Evolutionary conservation across 2,797 vertebrate species (phyloP).

Genomic region (Lutjanus argentimaculatus): DNA sequence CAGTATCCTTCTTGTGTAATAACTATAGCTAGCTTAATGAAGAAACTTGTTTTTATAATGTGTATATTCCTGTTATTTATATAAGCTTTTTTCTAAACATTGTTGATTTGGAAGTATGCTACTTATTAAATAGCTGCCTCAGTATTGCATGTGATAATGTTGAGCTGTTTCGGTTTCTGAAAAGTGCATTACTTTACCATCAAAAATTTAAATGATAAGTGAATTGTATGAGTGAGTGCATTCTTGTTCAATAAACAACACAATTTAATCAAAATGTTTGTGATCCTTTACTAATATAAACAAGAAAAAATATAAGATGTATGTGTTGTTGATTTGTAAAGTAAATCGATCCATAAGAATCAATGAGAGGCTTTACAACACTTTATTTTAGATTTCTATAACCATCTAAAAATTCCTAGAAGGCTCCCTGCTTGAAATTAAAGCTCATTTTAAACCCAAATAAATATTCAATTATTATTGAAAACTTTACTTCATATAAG

Average conservation of each 20-base stretch:
- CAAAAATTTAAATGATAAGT: constrained; percentile 5
- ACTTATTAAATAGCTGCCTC: constrained; percentile 29
- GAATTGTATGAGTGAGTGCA: constrained; percentile 35
- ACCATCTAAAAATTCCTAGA: not conserved
- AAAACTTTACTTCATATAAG: not conserved
- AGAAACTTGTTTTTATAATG: constrained; percentile 44
- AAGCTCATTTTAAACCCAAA: not conserved
- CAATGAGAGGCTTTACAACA: not conserved
- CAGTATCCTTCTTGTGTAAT: constrained; percentile 23
- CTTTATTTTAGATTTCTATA: not conserved
- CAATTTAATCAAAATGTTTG: constrained; percentile 9
- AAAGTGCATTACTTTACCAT: constrained; percentile 31
- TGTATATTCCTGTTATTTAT: constrained; percentile 81
- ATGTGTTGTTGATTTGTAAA: constrained; percentile 2
- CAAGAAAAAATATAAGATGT: not conserved
- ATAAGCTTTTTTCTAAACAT: constrained; percentile 43
- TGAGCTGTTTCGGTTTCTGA: constrained; percentile 27
- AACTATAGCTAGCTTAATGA: constrained; percentile 9
- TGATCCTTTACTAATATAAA: constrained; percentile 13
- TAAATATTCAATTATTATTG: not conserved
- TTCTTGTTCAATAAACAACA: constrained; percentile 65
- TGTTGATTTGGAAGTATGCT: constrained; percentile 45
- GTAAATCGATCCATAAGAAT: not conserved
- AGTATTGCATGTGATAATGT: constrained; percentile 42
- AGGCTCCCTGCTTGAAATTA: not conserved